Evolutionary conservation across 2,888 invertebrate genomes (phyloP).

Genomic region (Ormyrus rosae): DNA sequence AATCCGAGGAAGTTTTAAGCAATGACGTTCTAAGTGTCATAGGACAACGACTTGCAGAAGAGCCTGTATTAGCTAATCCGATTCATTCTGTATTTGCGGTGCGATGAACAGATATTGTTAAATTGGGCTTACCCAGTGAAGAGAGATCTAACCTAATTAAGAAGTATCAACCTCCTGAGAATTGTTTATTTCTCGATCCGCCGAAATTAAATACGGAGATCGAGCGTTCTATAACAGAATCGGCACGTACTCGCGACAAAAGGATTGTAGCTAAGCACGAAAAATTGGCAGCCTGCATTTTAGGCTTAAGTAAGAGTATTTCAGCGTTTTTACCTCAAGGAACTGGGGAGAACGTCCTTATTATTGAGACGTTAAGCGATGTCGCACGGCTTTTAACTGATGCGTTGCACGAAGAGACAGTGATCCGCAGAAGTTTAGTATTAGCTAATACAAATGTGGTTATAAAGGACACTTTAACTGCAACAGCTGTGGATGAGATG

Average conservation of each 20-base stretch:
- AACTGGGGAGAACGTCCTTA: not conserved
- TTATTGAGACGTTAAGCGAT: not conserved
- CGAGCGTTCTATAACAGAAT: not conserved
- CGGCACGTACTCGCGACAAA: not conserved
- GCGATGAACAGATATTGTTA: not conserved
- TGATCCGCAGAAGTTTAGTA: slow-evolving; percentile 20
- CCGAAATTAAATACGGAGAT: not conserved
- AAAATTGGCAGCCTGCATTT: not conserved
- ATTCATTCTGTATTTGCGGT: not conserved
- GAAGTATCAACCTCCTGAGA: not conserved
- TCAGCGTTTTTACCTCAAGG: not conserved
- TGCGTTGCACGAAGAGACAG: slow-evolving; percentile 3
- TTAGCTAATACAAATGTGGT: not conserved
- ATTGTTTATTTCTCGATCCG: not conserved
- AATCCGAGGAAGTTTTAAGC: not conserved
- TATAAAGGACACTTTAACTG: not conserved
- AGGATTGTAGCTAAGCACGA: not conserved
- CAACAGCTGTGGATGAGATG: not conserved
- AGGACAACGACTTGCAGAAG: not conserved
- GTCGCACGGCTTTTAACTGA: not conserved
- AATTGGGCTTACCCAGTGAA: not conserved
- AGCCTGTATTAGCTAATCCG: not conserved
- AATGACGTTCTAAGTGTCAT: not conserved
- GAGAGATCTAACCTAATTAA: not conserved
- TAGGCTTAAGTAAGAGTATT: not conserved